Evolutionary conservation across 1,140 invertebrate species (phyloP).

Genomic region (Spodoptera litura): DNA sequence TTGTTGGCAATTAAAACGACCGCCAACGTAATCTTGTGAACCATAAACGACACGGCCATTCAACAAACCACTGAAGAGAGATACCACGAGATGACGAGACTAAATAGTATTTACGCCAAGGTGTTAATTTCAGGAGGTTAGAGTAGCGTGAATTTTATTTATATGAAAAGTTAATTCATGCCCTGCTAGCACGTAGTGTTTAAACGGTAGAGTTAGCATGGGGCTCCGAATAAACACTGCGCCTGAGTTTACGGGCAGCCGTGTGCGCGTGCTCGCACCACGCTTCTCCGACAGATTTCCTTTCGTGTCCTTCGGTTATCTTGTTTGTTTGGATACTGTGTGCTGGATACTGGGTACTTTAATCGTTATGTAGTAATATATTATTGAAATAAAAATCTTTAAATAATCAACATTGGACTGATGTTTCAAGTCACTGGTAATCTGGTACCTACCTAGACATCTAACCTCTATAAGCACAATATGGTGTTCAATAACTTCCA

Average conservation of each 20-base stretch:
- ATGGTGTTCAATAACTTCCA: too few relatives aligned
- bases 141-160: slow-evolving; percentile 86
- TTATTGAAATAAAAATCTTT: too few relatives aligned
- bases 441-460: too few relatives aligned
- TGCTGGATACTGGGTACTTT: neutral
- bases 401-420: too few relatives aligned
- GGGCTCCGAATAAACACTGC: slow-evolving; percentile 81
- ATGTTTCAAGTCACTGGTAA: too few relatives aligned
- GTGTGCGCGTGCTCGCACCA: slow-evolving; percentile 48
- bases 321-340: slow-evolving; percentile 13
- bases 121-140: slow-evolving; percentile 86
- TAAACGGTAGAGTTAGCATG: slow-evolving; percentile 84
- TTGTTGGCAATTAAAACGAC: slow-evolving; percentile 53
- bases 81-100: slow-evolving; percentile 75
- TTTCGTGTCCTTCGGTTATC: neutral
- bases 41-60: slow-evolving; percentile 62
- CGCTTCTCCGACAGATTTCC: slow-evolving; percentile 12
- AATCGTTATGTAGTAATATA: neutral
- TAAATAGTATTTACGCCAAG: slow-evolving; percentile 84
- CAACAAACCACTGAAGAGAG: slow-evolving; percentile 63
- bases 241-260: slow-evolving; percentile 61
- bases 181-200: slow-evolving; percentile 82
- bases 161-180: slow-evolving; percentile 86
- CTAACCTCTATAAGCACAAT: too few relatives aligned
- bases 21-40: slow-evolving; percentile 53